Percentiles rank a stretch among this genome's conserved stretches.
Evolutionary conservation across 1,140 invertebrate genomes (phyloP).

Genomic region (Delia radicum): DNA sequence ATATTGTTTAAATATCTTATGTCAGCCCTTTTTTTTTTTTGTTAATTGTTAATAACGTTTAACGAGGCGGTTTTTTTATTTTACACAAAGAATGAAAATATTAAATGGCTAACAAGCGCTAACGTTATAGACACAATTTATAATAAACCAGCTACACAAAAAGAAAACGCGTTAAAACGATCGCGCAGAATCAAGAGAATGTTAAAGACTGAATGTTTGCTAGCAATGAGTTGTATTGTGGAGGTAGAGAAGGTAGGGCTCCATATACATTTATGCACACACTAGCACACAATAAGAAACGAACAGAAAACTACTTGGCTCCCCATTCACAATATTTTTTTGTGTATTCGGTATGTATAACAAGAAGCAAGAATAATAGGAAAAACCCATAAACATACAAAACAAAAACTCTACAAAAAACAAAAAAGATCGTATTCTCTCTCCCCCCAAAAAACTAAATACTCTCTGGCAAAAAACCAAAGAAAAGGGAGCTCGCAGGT

Average conservation of each 20-base stretch:
- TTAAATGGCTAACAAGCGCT: background rate
- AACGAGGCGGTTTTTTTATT: too few species aligned
- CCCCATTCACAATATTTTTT: constrained; percentile 17
- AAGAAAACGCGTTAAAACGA: constrained; percentile 29
- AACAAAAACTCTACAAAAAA: background rate
- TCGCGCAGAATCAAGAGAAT: constrained; percentile 55
- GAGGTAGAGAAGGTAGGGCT: constrained; percentile 28
- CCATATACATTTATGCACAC: background rate
- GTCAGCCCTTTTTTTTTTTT: background rate
- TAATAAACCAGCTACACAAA: constrained; percentile 27
- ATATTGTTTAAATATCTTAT: background rate
- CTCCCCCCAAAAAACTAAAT: background rate
- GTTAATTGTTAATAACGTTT: background rate
- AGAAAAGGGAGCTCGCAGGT: background rate
- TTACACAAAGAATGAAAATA: too few species aligned
- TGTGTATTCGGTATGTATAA: background rate
- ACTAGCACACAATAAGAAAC: background rate
- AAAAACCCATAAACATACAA: constrained; percentile 1
- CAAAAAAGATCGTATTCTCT: background rate
- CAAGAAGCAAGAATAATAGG: constrained; percentile 11
- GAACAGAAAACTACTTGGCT: background rate
- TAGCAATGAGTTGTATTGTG: constrained; percentile 43
- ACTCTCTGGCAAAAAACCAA: background rate
- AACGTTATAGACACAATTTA: background rate
- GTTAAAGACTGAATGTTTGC: constrained; percentile 46